Percentiles rank a stretch among this genome's conserved stretches.
Evolutionary conservation across 2,797 vertebrate genomes (phyloP).

Genomic region (Petrocephalus sullivani): DNA sequence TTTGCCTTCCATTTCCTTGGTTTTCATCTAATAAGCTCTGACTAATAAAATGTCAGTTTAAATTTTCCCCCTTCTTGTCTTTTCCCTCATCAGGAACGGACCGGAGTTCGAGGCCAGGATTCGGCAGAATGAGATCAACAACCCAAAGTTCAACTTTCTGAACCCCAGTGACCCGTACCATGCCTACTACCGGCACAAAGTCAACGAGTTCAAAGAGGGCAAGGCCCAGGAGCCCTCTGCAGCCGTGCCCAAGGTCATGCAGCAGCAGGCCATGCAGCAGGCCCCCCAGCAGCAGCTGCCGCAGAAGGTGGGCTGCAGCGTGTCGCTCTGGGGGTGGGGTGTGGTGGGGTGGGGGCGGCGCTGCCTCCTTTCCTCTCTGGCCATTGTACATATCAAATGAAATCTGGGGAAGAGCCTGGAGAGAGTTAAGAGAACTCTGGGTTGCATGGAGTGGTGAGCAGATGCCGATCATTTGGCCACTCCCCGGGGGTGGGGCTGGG

Average conservation of each 20-base stretch:
- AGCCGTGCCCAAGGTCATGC: conserved; percentile 97
- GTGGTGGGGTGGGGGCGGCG: no score
- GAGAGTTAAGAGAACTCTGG: background rate
- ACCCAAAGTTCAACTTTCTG: conserved; percentile 96
- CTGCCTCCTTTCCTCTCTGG: background rate
- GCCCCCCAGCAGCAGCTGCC: conserved; percentile 77
- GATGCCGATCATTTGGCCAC: background rate
- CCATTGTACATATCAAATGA: background rate
- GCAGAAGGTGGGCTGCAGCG: conserved; percentile 73
- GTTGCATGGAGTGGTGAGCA: background rate
- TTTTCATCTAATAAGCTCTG: background rate
- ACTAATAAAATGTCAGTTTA: no score
- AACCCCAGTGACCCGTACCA: conserved; percentile 97
- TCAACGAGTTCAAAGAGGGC: conserved; percentile 98
- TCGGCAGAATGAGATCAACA: conserved; percentile 97
- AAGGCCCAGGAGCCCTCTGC: conserved; percentile 94
- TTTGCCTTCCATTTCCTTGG: no score
- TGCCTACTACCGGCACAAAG: conserved; percentile 98
- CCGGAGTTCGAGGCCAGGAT: conserved; percentile 98
- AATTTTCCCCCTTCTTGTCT: background rate
- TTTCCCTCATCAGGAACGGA: conserved; percentile 71
- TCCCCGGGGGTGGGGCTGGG: background rate
- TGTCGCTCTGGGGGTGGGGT: no score
- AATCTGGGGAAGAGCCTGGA: background rate
- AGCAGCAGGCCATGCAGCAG: conserved; percentile 76